phyloP scores from a whole-genome alignment of 2,888 invertebrate genomes.

The Drosophila incognita region DNA sequence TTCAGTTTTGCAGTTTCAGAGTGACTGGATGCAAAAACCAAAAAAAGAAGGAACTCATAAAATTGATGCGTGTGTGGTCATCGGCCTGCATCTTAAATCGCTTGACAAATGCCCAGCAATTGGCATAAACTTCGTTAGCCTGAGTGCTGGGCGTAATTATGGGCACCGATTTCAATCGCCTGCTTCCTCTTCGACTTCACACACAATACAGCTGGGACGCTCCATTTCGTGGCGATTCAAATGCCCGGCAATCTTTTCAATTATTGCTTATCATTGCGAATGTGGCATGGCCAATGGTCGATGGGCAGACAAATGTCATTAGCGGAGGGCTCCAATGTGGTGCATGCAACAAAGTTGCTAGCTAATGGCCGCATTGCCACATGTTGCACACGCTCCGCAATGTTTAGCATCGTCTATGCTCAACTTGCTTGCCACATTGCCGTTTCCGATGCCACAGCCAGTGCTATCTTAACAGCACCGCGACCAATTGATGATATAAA shows the following conservation, averaged over 20 bases:
- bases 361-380: conserved; percentile 45
- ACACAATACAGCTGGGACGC: conserved; percentile 27
- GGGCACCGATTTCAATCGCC: conserved; percentile 35
- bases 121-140: conserved; percentile 51
- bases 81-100: conserved; percentile 47
- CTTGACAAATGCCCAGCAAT: conserved; percentile 60
- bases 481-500: conserved; percentile 54
- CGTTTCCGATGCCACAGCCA: conserved; percentile 16
- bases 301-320: conserved; percentile 65
- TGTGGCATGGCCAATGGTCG: conserved; percentile 37
- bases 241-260: conserved; percentile 76
- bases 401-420: conserved; percentile 10
- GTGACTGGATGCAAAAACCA: conserved; percentile 21
- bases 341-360: conserved; percentile 50
- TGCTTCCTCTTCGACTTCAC: conserved; percentile 24
- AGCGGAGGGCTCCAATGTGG: conserved; percentile 48
- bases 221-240: conserved; percentile 65
- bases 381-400: conserved; percentile 20
- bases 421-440: conserved; percentile 16
- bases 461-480: conserved; percentile 47
- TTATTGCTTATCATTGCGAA: conserved; percentile 76
- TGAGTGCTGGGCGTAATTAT: conserved; percentile 52
- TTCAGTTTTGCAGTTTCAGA: conserved; percentile 42
- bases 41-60: neutral
- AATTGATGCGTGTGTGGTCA: conserved; percentile 46